These are phyloP conservation scores for Drosophila bocqueti DNA, from an alignment of 1,140 invertebrate species.

Conservation along the genomic window DNA sequence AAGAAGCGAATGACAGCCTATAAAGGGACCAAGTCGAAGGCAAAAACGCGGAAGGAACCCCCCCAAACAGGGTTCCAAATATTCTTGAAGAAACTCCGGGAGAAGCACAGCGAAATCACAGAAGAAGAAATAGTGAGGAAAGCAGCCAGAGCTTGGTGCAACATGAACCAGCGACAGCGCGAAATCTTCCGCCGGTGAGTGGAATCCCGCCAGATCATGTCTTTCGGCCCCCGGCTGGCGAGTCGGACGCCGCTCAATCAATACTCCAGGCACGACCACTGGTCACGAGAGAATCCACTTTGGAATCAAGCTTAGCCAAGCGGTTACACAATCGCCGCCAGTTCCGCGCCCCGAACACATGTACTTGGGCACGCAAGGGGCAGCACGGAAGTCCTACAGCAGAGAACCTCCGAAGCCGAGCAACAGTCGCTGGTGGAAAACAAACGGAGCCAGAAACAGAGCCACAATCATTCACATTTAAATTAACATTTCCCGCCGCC, in stretches of 20 bases:
- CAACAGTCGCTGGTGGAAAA: slow-evolving; percentile 2
- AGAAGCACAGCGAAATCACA: not conserved
- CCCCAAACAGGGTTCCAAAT: not conserved
- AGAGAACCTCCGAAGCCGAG: not conserved
- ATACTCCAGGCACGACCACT: slow-evolving; percentile 45
- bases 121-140: not conserved
- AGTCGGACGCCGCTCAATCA: slow-evolving; percentile 38
- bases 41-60: not conserved
- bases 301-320: slow-evolving; percentile 63
- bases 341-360: slow-evolving; percentile 42
- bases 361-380: slow-evolving; percentile 59
- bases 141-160: slow-evolving; percentile 4
- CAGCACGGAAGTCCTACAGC: slow-evolving; percentile 49
- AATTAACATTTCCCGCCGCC: slow-evolving; percentile 84
- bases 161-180: not conserved
- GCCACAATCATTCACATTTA: slow-evolving; percentile 82
- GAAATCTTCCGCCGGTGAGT: not conserved
- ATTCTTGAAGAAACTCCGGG: not conserved
- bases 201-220: slow-evolving; percentile 1
- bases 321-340: slow-evolving; percentile 64
- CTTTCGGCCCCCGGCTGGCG: no score
- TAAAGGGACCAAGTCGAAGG: not conserved
- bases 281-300: slow-evolving; percentile 72
- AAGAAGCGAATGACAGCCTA: no score
- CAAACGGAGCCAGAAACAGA: slow-evolving; percentile 15